Evolutionary conservation across 2,888 invertebrate species (phyloP).

Genomic region (Diabrotica balteata): DNA sequence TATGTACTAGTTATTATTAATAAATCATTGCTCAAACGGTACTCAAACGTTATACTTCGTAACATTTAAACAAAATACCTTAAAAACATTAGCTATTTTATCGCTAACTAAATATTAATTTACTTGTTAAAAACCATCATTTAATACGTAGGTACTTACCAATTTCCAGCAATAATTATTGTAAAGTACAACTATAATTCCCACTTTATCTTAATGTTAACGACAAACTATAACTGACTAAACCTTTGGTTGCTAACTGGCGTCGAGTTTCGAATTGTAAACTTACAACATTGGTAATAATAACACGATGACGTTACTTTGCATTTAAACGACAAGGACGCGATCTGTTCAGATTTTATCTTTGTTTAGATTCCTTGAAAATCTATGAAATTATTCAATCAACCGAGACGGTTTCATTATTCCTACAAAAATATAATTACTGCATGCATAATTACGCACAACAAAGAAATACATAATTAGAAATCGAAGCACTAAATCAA

Average conservation of each 20-base stretch:
- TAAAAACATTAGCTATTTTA: too few species aligned
- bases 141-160: not conserved
- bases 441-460: too few species aligned
- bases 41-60: too few species aligned
- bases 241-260: not conserved
- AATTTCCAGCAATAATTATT: not conserved
- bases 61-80: too few species aligned
- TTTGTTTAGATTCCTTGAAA: not conserved
- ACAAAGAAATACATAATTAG: too few species aligned
- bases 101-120: too few species aligned
- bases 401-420: not conserved
- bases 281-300: not conserved
- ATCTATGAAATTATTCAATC: not conserved
- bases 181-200: not conserved
- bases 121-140: too few species aligned
- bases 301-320: slow-evolving; percentile 1
- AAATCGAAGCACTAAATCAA: too few species aligned
- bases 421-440: too few species aligned
- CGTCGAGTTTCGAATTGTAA: not conserved
- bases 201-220: not conserved
- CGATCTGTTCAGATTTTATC: not conserved
- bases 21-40: too few species aligned
- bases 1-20: too few species aligned
- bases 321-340: not conserved
- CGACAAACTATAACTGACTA: not conserved